These are phyloP conservation scores for Holothuria leucospilota DNA, from an alignment of 53 echinoderm and acorn worm genomes.

Conservation along the genomic window DNA sequence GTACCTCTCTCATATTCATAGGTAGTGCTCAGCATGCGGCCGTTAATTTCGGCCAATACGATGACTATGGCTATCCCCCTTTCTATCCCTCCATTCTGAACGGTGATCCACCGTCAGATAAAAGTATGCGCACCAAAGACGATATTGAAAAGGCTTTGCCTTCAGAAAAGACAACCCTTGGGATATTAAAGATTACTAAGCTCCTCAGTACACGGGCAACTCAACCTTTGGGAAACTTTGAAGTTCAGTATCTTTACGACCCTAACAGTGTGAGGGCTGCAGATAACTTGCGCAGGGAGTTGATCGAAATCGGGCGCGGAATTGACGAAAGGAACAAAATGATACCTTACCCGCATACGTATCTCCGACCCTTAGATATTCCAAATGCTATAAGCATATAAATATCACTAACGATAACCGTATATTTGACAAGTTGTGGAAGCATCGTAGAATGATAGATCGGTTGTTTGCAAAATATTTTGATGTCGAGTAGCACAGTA, in stretches of 20 bases:
- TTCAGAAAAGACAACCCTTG: conserved; percentile 41
- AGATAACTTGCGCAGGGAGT: conserved; percentile 36
- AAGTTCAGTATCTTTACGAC: conserved; percentile 62
- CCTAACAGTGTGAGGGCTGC: conserved; percentile 57
- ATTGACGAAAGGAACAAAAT: conserved; percentile 68
- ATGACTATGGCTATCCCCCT: conserved; percentile 83
- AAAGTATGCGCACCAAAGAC: conserved; percentile 39
- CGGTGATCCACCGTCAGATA: conserved; percentile 67
- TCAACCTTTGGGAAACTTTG: conserved; percentile 65
- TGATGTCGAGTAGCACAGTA: too few relatives aligned
- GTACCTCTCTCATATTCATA: conserved; percentile 80
- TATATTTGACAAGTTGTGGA: too few relatives aligned
- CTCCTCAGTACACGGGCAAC: conserved; percentile 64
- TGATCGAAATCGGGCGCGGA: conserved; percentile 46
- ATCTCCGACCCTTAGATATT: conserved; percentile 76
- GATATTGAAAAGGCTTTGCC: conserved; percentile 49
- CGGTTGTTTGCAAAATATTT: too few relatives aligned
- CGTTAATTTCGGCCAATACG: conserved; percentile 84
- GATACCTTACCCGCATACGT: conserved; percentile 52
- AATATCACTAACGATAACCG: background rate
- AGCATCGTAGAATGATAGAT: too few relatives aligned
- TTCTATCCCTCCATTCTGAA: conserved; percentile 73
- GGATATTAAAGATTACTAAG: conserved; percentile 36
- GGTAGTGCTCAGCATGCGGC: conserved; percentile 77
- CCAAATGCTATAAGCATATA: conserved; percentile 90